These are phyloP conservation scores for Chelmon rostratus DNA, from an alignment of 2,797 vertebrate genomes.

Conservation along the genomic window DNA sequence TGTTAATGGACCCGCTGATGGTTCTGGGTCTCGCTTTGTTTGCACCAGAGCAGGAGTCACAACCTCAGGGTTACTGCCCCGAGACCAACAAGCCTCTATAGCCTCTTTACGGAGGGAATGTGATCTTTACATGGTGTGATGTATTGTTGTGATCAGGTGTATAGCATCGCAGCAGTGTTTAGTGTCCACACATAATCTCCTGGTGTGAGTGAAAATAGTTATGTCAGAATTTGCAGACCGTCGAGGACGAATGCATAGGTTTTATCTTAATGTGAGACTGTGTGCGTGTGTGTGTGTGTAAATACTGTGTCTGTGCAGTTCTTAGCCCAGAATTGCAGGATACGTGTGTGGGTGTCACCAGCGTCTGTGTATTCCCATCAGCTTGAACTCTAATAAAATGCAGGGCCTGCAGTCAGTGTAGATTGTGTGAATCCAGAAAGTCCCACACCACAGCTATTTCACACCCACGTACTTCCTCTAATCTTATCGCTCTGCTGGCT, in stretches of 20 bases:
- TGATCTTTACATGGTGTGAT: constrained; percentile 11
- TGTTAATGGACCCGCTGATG: constrained; percentile 73
- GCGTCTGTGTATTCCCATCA: constrained; percentile 73
- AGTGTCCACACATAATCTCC: neutral
- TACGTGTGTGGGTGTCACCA: constrained; percentile 72
- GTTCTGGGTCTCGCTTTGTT: constrained; percentile 68
- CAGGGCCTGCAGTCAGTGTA: constrained; percentile 74
- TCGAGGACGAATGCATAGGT: constrained; percentile 7
- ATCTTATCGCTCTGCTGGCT: constrained; percentile 79
- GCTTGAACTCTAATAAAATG: constrained; percentile 79
- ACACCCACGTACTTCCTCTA: constrained; percentile 85
- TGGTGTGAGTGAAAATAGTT: constrained; percentile 7
- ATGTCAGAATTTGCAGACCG: constrained; percentile 25
- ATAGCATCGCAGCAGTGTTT: constrained; percentile 3
- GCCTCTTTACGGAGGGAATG: constrained; percentile 24
- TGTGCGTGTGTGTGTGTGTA: constrained; percentile 31
- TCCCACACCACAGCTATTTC: constrained; percentile 82
- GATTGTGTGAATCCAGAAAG: constrained; percentile 79
- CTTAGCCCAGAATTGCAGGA: constrained; percentile 48
- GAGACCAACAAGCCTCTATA: constrained; percentile 39
- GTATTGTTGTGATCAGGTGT: neutral
- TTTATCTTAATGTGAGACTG: constrained; percentile 16
- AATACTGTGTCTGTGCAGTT: constrained; percentile 48
- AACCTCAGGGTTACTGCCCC: constrained; percentile 58
- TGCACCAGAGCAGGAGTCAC: constrained; percentile 69